Percentiles rank a stretch among this genome's conserved stretches.
Evolutionary conservation across 2,888 invertebrate genomes (phyloP).

Genomic region (Agrochola macilenta): DNA sequence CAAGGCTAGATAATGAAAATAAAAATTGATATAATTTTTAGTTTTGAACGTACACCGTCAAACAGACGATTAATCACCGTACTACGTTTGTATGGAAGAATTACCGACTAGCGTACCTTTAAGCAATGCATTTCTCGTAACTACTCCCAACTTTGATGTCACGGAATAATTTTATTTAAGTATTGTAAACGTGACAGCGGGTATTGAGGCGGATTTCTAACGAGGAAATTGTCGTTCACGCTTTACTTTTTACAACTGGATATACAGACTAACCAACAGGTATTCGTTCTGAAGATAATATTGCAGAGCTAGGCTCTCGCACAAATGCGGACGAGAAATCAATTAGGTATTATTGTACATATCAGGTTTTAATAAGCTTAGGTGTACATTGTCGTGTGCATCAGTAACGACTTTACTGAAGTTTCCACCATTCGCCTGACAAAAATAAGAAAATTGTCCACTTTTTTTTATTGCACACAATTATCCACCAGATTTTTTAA

Average conservation of each 20-base stretch:
- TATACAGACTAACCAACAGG: not conserved
- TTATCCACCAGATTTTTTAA: not conserved
- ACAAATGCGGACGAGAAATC: not conserved
- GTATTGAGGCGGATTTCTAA: not conserved
- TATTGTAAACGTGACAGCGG: not conserved
- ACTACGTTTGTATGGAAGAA: too few species aligned
- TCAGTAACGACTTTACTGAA: not conserved
- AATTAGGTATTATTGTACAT: not conserved
- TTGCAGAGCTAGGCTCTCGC: not conserved
- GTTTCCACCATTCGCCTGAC: not conserved
- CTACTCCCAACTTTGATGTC: not conserved
- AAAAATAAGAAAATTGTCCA: not conserved
- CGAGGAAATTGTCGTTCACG: too few species aligned
- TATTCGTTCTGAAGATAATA: not conserved
- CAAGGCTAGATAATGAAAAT: too few species aligned
- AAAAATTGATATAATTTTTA: too few species aligned
- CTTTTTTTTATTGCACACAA: too few species aligned
- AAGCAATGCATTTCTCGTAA: not conserved
- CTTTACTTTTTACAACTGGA: not conserved
- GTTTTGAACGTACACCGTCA: too few species aligned
- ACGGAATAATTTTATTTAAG: not conserved
- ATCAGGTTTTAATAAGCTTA: not conserved
- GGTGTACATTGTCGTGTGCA: not conserved
- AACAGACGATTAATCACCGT: too few species aligned
- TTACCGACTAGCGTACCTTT: not conserved